A percentile compares a stretch with the other conserved stretches of the same genome.
Evolutionary conservation across 2,113 vertebrate genomes (phyloP).

Genomic region (Sapayoa aenigma): DNA sequence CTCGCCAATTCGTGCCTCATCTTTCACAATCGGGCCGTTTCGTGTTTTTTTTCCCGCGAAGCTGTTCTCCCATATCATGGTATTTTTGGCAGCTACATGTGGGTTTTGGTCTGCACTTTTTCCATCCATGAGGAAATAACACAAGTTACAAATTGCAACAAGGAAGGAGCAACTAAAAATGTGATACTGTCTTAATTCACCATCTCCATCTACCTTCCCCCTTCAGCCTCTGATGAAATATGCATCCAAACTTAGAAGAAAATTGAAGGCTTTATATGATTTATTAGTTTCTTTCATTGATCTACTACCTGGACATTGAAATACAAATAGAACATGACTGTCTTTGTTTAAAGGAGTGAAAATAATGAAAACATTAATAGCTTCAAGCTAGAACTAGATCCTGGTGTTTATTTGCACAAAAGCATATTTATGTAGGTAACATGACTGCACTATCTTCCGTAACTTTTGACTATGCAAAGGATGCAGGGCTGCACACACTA

Average conservation of each 20-base stretch:
- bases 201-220: background rate
- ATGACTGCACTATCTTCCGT: background rate
- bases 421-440: background rate
- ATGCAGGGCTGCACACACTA: background rate
- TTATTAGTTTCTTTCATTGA: background rate
- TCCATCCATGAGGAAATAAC: background rate
- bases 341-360: background rate
- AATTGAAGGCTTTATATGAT: background rate
- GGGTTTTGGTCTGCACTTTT: background rate
- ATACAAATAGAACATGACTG: background rate
- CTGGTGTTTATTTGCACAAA: background rate
- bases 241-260: background rate
- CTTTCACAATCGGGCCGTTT: no score
- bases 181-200: background rate
- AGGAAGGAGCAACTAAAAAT: background rate
- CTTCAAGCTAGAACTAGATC: background rate
- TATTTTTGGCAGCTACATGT: no score
- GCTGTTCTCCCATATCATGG: no score
- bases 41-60: no score
- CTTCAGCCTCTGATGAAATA: background rate
- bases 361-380: background rate
- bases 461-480: background rate
- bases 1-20: no score
- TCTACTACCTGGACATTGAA: background rate
- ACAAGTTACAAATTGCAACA: background rate